A percentile compares a stretch with the other conserved stretches of the same genome.
phyloP scores from a whole-genome alignment of 2,888 invertebrate genomes.

The Zelleria hepariella region DNA sequence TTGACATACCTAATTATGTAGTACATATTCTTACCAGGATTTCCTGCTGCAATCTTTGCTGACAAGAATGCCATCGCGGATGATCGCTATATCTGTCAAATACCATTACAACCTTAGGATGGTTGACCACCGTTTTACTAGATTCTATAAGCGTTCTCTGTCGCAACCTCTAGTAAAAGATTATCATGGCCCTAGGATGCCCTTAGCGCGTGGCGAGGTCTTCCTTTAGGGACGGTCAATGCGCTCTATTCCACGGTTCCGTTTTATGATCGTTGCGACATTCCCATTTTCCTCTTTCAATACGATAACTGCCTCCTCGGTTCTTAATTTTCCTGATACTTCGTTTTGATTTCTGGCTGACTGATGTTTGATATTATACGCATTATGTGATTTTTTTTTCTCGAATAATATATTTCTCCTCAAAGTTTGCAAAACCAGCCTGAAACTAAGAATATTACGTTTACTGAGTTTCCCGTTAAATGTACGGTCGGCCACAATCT shows the following conservation, averaged over 20 bases:
- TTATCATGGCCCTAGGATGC: constrained; percentile 48
- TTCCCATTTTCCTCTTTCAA: constrained; percentile 1
- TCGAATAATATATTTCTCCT: too few species aligned
- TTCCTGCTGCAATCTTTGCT: not conserved
- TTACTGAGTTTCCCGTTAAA: too few species aligned
- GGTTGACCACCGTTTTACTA: not conserved
- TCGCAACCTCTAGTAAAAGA: constrained; percentile 9
- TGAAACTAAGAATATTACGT: too few species aligned
- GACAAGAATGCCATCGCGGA: not conserved
- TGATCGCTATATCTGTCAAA: not conserved
- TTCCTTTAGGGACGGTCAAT: constrained; percentile 26
- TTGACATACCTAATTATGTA: not conserved
- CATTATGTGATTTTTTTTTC: too few species aligned
- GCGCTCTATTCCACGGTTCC: constrained; percentile 40
- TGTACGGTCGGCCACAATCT: too few species aligned
- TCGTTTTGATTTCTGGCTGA: too few species aligned
- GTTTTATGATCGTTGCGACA: constrained; percentile 41
- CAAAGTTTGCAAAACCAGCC: too few species aligned
- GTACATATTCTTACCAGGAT: not conserved
- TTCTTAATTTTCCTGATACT: not conserved
- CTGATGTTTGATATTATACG: too few species aligned
- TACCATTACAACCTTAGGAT: not conserved
- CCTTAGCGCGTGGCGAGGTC: constrained; percentile 63
- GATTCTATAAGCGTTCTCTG: not conserved
- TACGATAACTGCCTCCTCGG: not conserved